These are phyloP conservation scores for Drosophila saltans DNA, from an alignment of 1,140 invertebrate species.

Conservation along the genomic window DNA sequence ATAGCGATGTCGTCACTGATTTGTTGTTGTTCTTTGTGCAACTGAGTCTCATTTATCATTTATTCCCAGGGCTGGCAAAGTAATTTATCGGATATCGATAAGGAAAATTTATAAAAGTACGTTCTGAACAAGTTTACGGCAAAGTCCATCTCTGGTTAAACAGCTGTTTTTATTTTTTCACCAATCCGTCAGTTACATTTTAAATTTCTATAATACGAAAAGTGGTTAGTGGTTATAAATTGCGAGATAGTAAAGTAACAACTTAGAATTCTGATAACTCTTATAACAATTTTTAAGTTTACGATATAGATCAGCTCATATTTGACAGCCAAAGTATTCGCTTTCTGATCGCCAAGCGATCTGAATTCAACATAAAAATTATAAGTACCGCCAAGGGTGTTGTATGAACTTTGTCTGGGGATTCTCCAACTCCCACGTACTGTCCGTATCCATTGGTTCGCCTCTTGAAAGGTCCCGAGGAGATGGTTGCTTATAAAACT, in stretches of 20 bases:
- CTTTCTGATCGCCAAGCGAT: neutral
- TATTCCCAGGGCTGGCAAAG: neutral
- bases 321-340: neutral
- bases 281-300: no score
- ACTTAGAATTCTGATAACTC: no score
- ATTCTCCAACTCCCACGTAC: neutral
- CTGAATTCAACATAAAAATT: no score
- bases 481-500: neutral
- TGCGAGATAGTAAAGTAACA: no score
- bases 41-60: no score
- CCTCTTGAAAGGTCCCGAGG: neutral
- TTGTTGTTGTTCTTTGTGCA: constrained; percentile 21
- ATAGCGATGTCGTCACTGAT: constrained; percentile 70
- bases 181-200: neutral
- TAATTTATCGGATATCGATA: neutral
- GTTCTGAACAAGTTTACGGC: neutral
- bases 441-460: constrained; percentile 3
- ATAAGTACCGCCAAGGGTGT: neutral
- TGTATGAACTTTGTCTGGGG: neutral
- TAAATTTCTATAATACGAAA: neutral
- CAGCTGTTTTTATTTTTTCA: neutral
- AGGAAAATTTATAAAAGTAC: no score
- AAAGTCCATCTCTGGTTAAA: neutral
- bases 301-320: no score
- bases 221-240: no score